These are phyloP conservation scores for Romanogobio albipinnatus DNA, from an alignment of 2,113 vertebrate species.

Conservation along the genomic window DNA sequence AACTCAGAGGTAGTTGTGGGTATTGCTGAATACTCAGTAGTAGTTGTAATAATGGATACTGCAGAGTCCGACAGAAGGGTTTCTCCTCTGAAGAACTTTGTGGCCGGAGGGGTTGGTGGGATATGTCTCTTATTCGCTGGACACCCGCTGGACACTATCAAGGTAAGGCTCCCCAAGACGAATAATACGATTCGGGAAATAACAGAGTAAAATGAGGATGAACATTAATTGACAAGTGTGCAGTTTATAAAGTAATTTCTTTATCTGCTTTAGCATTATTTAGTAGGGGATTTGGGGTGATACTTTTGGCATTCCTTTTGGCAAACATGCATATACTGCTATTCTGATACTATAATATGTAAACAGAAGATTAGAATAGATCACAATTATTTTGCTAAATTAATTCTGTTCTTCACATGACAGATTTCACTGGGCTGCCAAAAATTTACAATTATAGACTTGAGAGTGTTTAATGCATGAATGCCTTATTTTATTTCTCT, in stretches of 20 bases:
- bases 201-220: not conserved
- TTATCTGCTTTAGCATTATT: not conserved
- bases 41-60: constrained; percentile 57
- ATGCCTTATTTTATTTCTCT: not conserved
- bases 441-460: not conserved
- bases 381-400: not conserved
- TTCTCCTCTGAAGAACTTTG: constrained; percentile 76
- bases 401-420: not conserved
- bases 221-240: not conserved
- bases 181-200: not conserved
- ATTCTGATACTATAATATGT: not conserved
- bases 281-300: not conserved
- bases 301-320: not conserved
- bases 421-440: not conserved
- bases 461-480: not conserved
- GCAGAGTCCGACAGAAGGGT: constrained; percentile 30
- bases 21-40: too few species aligned
- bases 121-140: constrained; percentile 75
- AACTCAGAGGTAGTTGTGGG: not conserved
- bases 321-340: not conserved
- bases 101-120: constrained; percentile 72
- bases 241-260: not conserved
- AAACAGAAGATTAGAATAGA: not conserved
- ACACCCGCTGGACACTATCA: constrained; percentile 81
- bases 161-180: constrained; percentile 64